Conservation (phyloP, 1,140 invertebrate genomes). For the Rhopalosiphum maidis region DNA sequence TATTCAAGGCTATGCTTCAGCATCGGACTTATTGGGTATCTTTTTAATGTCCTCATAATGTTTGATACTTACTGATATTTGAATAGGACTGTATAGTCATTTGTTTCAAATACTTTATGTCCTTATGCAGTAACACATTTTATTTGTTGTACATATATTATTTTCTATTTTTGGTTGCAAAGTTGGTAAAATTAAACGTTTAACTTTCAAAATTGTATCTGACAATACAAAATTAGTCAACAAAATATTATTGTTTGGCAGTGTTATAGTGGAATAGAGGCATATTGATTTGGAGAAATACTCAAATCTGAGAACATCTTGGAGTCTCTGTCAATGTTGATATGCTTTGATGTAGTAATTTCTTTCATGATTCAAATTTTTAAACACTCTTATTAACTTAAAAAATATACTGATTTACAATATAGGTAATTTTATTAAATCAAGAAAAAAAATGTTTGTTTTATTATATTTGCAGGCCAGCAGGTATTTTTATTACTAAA, state of each 20-base stretch:
- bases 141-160: constrained; percentile 23
- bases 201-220: constrained; percentile 44
- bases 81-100: background rate
- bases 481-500: background rate
- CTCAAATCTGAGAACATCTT: background rate
- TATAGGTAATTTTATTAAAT: background rate
- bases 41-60: background rate
- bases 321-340: background rate
- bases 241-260: background rate
- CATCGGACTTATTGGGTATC: background rate
- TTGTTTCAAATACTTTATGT: background rate
- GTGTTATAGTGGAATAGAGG: background rate
- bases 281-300: background rate
- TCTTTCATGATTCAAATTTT: background rate
- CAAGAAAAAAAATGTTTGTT: background rate
- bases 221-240: background rate
- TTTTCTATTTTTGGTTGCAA: constrained; percentile 32
- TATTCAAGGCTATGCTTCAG: background rate
- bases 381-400: background rate
- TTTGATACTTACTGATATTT: constrained; percentile 15
- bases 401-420: background rate
- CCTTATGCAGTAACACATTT: background rate
- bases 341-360: background rate
- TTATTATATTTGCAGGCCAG: background rate
- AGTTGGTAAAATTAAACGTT: background rate